Conservation (phyloP, 2,797 vertebrate genomes). For the Acanthurus tractus region DNA sequence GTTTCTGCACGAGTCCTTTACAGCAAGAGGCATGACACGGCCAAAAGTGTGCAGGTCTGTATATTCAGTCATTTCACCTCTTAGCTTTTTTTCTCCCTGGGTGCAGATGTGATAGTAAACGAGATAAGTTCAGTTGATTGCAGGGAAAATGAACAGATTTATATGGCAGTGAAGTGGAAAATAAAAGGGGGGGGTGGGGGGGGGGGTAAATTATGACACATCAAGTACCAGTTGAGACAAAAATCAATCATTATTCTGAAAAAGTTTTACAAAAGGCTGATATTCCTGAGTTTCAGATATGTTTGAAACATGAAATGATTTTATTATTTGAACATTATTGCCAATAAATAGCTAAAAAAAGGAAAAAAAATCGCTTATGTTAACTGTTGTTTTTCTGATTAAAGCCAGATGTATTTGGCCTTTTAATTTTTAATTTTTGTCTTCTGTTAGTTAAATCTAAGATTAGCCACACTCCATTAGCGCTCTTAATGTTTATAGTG, state of each 20-base stretch:
- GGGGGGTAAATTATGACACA: constrained; percentile 19
- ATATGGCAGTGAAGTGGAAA: constrained; percentile 17
- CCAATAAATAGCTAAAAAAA: not conserved
- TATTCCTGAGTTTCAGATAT: not conserved
- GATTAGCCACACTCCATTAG: not conserved
- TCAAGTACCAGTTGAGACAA: constrained; percentile 14
- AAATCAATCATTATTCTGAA: constrained; percentile 26
- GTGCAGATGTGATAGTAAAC: constrained; percentile 37
- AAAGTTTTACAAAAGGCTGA: not conserved
- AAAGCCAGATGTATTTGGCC: not conserved
- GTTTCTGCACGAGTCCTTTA: constrained; percentile 38
- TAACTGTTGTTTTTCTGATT: not conserved
- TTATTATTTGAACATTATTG: not conserved
- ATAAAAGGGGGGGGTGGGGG: not conserved
- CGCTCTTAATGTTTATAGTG: too few species aligned
- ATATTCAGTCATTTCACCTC: constrained; percentile 16
- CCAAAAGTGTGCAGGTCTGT: constrained; percentile 1
- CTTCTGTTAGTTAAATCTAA: not conserved
- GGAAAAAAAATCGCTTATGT: not conserved
- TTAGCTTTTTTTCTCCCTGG: not conserved
- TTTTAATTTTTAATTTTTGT: not conserved
- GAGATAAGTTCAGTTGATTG: constrained; percentile 33
- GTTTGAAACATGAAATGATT: not conserved
- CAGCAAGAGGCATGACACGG: constrained; percentile 9
- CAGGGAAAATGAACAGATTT: constrained; percentile 18